A percentile compares a stretch with the other conserved stretches of the same genome.
Conservation (phyloP, 1,140 invertebrate genomes). For the Pristionchus pacificus region DNA sequence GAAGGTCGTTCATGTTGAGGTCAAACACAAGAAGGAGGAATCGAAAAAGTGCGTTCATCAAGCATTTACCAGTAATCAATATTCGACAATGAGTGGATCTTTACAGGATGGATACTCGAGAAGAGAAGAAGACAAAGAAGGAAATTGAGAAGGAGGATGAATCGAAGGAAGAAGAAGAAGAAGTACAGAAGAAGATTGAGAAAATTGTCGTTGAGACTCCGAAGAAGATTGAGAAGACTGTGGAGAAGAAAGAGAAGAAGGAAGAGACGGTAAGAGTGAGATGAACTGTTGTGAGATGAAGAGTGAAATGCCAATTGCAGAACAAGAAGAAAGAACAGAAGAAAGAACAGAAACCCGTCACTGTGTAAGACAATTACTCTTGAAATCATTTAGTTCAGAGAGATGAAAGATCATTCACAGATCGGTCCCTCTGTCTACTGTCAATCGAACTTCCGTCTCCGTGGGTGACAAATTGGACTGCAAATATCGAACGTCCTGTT, state of each 20-base stretch:
- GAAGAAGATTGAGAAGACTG: too few species aligned
- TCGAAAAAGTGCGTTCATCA: conserved; percentile 27
- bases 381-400: too few species aligned
- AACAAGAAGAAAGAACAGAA: conserved; percentile 20
- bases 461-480: conserved; percentile 15
- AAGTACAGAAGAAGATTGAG: conserved; percentile 3
- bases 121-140: conserved; percentile 14
- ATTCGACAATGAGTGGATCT: too few species aligned
- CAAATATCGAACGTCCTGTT: conserved; percentile 20
- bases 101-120: too few species aligned
- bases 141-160: conserved; percentile 17
- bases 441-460: too few species aligned
- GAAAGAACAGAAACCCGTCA: conserved; percentile 9
- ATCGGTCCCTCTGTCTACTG: too few species aligned
- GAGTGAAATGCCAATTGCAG: not conserved
- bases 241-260: too few species aligned
- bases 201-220: conserved; percentile 10
- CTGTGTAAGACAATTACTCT: too few species aligned
- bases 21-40: conserved; percentile 5
- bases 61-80: too few species aligned
- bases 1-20: too few species aligned
- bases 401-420: too few species aligned
- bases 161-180: conserved; percentile 9
- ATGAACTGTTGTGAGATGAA: conserved; percentile 4
- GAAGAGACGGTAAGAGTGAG: conserved; percentile 17